Evolutionary conservation across 2,888 invertebrate species (phyloP).

Genomic region (Lomographa bimaculata): DNA sequence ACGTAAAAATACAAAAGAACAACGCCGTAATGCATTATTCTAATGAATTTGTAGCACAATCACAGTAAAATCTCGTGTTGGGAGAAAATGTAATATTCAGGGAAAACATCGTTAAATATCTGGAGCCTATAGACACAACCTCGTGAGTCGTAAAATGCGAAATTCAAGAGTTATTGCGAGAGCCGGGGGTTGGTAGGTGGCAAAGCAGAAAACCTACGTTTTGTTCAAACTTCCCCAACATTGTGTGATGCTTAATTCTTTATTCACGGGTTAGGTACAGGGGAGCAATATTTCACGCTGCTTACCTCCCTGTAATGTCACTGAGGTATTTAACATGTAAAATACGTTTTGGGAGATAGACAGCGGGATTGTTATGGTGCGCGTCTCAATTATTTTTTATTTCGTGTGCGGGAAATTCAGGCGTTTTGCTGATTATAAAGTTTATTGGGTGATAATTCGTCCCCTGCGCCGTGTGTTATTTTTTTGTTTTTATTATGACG

Average conservation of each 20-base stretch:
- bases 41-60: constrained; percentile 26
- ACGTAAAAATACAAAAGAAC: constrained; percentile 6
- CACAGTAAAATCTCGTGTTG: constrained; percentile 32
- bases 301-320: constrained; percentile 5
- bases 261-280: constrained; percentile 24
- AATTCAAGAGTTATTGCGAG: constrained; percentile 28
- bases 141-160: constrained; percentile 31
- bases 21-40: constrained; percentile 17
- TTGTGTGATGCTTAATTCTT: constrained; percentile 30
- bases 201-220: constrained; percentile 23
- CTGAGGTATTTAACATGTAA: constrained; percentile 16
- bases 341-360: constrained; percentile 10
- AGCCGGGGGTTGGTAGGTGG: constrained; percentile 21
- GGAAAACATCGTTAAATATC: constrained; percentile 27
- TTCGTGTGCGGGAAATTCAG: constrained; percentile 5
- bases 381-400: constrained; percentile 20
- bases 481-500: too few species aligned
- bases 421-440: constrained; percentile 8
- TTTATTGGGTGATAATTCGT: constrained; percentile 9
- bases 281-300: constrained; percentile 6
- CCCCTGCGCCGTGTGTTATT: too few species aligned
- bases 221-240: constrained; percentile 25
- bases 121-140: constrained; percentile 22
- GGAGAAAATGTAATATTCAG: constrained; percentile 32
- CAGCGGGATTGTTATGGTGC: constrained; percentile 8